These are phyloP conservation scores for Lordiphosa clarofinis DNA, from an alignment of 1,140 invertebrate genomes.

Conservation along the genomic window DNA sequence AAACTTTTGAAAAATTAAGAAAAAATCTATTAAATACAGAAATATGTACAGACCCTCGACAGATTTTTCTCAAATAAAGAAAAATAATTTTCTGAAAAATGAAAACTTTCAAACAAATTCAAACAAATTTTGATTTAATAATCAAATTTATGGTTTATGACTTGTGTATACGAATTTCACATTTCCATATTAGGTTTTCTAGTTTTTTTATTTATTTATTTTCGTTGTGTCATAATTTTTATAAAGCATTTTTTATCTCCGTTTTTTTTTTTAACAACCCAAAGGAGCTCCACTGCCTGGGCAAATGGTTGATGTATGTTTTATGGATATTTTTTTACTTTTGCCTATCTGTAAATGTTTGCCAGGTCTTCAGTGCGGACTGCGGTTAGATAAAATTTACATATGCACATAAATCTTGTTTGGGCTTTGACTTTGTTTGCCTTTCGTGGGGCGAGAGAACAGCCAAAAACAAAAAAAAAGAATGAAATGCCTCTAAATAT, in stretches of 20 bases:
- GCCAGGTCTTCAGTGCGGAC: slow-evolving; percentile 42
- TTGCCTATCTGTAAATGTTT: slow-evolving; percentile 57
- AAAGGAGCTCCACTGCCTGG: slow-evolving; percentile 15
- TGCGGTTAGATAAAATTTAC: slow-evolving; percentile 66
- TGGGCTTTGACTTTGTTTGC: slow-evolving; percentile 58
- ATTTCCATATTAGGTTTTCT: background rate
- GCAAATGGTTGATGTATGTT: slow-evolving; percentile 49
- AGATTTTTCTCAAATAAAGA: too few relatives aligned
- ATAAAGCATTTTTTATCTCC: slow-evolving; percentile 49
- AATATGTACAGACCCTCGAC: too few relatives aligned
- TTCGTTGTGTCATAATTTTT: slow-evolving; percentile 46
- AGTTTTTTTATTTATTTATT: slow-evolving; percentile 3
- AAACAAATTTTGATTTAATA: slow-evolving; percentile 28
- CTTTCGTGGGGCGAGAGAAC: slow-evolving; percentile 18
- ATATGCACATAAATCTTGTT: slow-evolving; percentile 76
- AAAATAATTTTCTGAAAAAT: too few relatives aligned
- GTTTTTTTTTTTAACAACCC: background rate
- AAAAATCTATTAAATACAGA: too few relatives aligned
- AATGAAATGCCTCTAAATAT: slow-evolving; percentile 67
- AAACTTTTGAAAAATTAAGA: too few relatives aligned
- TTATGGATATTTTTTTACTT: slow-evolving; percentile 57
- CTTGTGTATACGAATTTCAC: slow-evolving; percentile 10
- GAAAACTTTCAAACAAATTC: too few relatives aligned
- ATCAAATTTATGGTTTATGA: slow-evolving; percentile 28
- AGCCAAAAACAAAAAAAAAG: slow-evolving; percentile 7